Evolutionary conservation across 2,113 vertebrate species (phyloP).

Genomic region (Nyctibius bracteatus): DNA sequence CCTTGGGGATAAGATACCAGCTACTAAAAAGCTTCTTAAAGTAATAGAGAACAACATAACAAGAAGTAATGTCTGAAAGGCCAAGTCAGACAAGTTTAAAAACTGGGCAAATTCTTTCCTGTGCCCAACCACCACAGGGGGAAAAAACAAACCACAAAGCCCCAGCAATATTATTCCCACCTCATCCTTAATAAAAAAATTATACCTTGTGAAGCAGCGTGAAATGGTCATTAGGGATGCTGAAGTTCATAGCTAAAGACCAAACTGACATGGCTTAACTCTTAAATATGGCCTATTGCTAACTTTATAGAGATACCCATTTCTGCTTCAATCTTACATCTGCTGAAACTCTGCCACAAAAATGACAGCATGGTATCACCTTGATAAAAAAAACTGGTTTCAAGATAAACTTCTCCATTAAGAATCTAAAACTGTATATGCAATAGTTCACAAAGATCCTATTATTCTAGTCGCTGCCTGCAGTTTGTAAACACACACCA

Average conservation of each 20-base stretch:
- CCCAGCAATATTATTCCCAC: not conserved
- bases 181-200: not conserved
- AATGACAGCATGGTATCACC: fast-evolving
- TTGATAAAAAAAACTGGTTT: not conserved
- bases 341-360: not conserved
- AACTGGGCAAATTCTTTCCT: not conserved
- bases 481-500: not conserved
- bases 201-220: not conserved
- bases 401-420: not conserved
- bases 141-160: not conserved
- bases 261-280: not conserved
- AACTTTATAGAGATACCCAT: not conserved
- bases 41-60: not conserved
- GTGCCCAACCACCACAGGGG: not conserved
- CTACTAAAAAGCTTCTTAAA: conserved; percentile 5
- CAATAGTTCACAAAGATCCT: not conserved
- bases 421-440: not conserved
- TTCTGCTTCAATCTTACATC: not conserved
- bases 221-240: not conserved
- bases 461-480: not conserved
- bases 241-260: not conserved
- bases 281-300: not conserved
- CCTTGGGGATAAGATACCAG: not conserved
- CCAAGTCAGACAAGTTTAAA: not conserved
- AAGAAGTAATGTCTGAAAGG: not conserved